Percentiles rank a stretch among this genome's conserved stretches.
Conservation (phyloP, 2,888 invertebrate species). For the Camponotus fellah region DNA sequence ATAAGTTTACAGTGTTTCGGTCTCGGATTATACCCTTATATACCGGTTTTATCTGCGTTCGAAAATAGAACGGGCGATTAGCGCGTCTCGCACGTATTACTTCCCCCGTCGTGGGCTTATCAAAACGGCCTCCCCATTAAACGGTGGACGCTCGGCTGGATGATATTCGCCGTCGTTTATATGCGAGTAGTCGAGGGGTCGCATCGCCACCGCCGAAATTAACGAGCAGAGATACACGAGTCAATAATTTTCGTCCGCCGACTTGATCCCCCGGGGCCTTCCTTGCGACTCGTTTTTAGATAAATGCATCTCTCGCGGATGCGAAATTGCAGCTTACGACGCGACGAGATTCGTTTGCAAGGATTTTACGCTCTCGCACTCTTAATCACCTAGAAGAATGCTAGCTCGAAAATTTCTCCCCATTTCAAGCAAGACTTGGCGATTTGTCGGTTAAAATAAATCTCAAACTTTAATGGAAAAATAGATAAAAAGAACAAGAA, state of each 20-base stretch:
- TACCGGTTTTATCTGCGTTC: slow-evolving; percentile 26
- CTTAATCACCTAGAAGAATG: background rate
- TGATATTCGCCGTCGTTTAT: slow-evolving; percentile 67
- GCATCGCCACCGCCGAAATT: slow-evolving; percentile 59
- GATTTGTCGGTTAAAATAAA: background rate
- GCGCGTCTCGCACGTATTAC: background rate
- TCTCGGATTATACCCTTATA: slow-evolving; percentile 7
- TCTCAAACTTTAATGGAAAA: background rate
- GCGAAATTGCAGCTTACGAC: slow-evolving; percentile 20
- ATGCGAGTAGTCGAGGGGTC: slow-evolving; percentile 67
- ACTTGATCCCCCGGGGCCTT: slow-evolving; percentile 28
- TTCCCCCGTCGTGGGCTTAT: slow-evolving; percentile 44
- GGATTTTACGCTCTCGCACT: background rate
- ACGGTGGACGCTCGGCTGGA: slow-evolving; percentile 55
- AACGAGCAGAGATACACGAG: slow-evolving; percentile 63
- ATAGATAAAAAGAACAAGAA: background rate
- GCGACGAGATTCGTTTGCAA: slow-evolving; percentile 4
- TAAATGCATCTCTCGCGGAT: slow-evolving; percentile 17
- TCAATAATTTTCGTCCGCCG: slow-evolving; percentile 60
- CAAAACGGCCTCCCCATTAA: slow-evolving; percentile 72
- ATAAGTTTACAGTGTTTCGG: background rate
- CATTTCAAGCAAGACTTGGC: background rate
- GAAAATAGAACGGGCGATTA: slow-evolving; percentile 30
- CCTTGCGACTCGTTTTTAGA: background rate
- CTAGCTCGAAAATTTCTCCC: background rate